Evolutionary conservation across 1,140 invertebrate species (phyloP), one percentile per base, ranked within the genome.

Genomic region (Metaphire vulgaris): DNA sequence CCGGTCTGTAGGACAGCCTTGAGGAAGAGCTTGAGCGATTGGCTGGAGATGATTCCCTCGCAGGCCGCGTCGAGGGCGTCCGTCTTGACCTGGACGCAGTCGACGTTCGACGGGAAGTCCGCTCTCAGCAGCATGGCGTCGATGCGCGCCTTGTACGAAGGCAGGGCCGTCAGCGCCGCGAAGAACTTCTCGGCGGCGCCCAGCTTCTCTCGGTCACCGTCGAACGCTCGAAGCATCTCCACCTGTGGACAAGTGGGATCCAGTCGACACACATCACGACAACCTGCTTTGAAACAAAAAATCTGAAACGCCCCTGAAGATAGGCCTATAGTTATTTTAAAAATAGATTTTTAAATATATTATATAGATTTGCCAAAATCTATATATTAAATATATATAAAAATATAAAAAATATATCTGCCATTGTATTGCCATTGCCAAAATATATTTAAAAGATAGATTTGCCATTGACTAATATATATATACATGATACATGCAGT

Each of bases 121-220:
- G 41, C 93, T 84, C 95, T 95, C 31, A 98, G 87, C 21, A 88
- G 66, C 80, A 89, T 84, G 1, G 93, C 93, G 87, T 98, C 95
- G 77, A 98, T 94, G 67, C 96, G 89, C 76, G 98, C 86, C 86
- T 93, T 93, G 85, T 97, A 98, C 66, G 72, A 64, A 29, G 82
- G 78, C 16, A 85, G 64, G 65, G 30, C 26, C 2, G 73, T 32
- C 69, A 78, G 72, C 33, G 30, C 2, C 0, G 15, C 30, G 21
- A 67, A 64, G 80, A 84, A 85, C 79, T 82, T 76, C 64, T 76
- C 75, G 33, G 78, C 70, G 41, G 69, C 34, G 41, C 32, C 82
- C 80, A 80, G 75, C 69, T 74, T 74, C 70, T 34, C 29, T 34
- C 31, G 26, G 29, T 79, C 75, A 75, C 70, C 32, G 33, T 31